Percentiles rank a stretch among this genome's conserved stretches.
Conservation (phyloP, 2,113 vertebrate species). For the Callopanchax toddi region DNA sequence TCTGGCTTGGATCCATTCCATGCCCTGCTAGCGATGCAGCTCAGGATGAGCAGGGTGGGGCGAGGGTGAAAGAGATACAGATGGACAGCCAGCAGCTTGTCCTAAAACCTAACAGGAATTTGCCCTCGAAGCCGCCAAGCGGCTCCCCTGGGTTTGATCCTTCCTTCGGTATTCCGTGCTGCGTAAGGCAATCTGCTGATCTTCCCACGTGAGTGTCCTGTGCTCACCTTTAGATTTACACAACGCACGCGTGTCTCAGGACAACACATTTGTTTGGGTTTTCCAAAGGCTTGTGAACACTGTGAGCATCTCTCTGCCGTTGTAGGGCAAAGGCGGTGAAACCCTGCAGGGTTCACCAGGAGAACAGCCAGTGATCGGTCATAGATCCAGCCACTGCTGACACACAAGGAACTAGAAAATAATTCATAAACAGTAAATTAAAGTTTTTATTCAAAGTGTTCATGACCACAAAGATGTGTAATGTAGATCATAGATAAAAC, state of each 20-base stretch:
- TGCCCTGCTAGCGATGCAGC: conserved; percentile 38
- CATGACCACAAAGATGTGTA: conserved; percentile 2
- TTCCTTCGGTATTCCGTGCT: conserved; percentile 26
- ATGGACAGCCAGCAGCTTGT: conserved; percentile 43
- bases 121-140: conserved; percentile 36
- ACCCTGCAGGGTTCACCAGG: not conserved
- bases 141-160: conserved; percentile 43
- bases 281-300: conserved; percentile 35
- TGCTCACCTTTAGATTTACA: conserved; percentile 40
- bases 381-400: conserved; percentile 1
- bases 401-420: not conserved
- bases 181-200: conserved; percentile 43
- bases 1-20: conserved; percentile 45
- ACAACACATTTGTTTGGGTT: conserved; percentile 40
- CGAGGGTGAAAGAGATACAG: conserved; percentile 42
- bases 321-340: conserved; percentile 14
- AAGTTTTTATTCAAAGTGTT: conserved; percentile 15
- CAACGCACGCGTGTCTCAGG: conserved; percentile 51
- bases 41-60: conserved; percentile 25
- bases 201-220: conserved; percentile 13
- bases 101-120: conserved; percentile 50
- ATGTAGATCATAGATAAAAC: conserved; percentile 3
- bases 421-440: conserved; percentile 27
- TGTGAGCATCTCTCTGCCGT: conserved; percentile 38
- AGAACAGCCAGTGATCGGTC: not conserved